Evolutionary conservation across 2,113 vertebrate species (phyloP).

Genomic region (Sorex araneus): DNA sequence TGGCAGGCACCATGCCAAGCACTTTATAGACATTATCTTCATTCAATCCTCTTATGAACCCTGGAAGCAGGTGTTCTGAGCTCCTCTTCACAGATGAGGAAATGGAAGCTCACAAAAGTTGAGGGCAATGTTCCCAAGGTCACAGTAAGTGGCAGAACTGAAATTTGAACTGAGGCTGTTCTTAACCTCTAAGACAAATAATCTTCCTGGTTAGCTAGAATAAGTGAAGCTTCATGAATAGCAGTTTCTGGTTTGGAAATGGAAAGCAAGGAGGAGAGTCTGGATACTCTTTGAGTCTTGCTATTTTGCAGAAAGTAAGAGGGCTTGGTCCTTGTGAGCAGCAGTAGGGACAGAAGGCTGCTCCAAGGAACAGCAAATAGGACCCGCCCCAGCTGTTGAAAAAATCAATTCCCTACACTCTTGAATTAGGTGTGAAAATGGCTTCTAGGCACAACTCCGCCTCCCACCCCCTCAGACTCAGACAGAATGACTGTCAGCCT

Average conservation of each 20-base stretch:
- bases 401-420: neutral
- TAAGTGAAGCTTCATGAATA: too few species aligned
- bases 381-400: neutral
- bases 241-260: neutral
- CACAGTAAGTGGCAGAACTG: neutral
- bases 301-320: too few species aligned
- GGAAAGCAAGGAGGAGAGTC: neutral
- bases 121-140: neutral
- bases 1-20: neutral
- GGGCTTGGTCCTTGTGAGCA: neutral
- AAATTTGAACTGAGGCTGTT: neutral
- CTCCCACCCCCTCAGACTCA: conserved; percentile 63
- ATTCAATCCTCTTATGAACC: neutral
- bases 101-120: neutral
- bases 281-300: neutral
- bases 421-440: conserved; percentile 2
- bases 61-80: conserved; percentile 20
- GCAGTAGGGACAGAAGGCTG: neutral
- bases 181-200: neutral
- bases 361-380: neutral
- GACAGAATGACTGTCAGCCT: conserved; percentile 75
- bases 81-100: neutral
- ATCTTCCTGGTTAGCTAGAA: neutral
- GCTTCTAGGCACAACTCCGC: conserved; percentile 36
- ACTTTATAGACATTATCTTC: neutral